Base-by-base conservation (phyloP, 2,797 vertebrate genomes). In the Babyrousa celebensis region DNA sequence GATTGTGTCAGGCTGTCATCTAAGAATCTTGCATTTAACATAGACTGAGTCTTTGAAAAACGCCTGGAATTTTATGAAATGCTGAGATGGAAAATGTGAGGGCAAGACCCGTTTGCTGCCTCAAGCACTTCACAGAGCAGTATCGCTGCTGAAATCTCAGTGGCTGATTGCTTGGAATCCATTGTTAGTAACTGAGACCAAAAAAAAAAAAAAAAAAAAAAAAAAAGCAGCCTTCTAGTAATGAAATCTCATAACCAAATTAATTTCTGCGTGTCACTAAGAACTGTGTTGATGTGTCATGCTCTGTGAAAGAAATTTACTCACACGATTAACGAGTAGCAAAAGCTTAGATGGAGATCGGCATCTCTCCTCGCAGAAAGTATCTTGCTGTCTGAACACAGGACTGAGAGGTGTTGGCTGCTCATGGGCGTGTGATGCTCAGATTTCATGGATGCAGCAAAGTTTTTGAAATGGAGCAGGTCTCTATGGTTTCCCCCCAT, bases 81-180 rank as follows among this genome's bases (percentile, higher is more conserved):
- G 0, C 79, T 43, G n/a, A 29, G 54, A 54, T 91, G 48, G 63
- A 68, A 86, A 78, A 70, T 40, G 29, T 74, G 75, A 40, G 2
- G 5, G 16, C 18, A 15, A 70, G 70, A 29, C 40, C n/a, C 4
- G 32, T 21, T 4, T 32, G 27, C 10, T 63, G 23, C 21, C 21
- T 79, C 48, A 58, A 52, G 60, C 27, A n/a, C 63, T 77, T 71
- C 85, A 86, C 1, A 0, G 25, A 18, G 8, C 15, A 27, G 32
- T 67, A 80, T 36, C 72, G 36, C 80, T 83, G 92, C 40, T 84
- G 72, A 96, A 91, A 80, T 32, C 74, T n/a, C 78, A 54, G n/a
- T 5, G 21, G 72, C 16, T 91, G 74, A 75, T 91, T 93, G 85
- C 72, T 93, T 54, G 52, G 17, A 70, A 67, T 80, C 56, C n/a